A percentile compares a stretch with the other conserved stretches of the same genome.
phyloP scores from a whole-genome alignment of 2,113 vertebrate genomes.

The Xenopus tropicalis region UCB_Xtro_10.0 CM004444.2:82108001-82108500 shows the following conservation, averaged over 20 bases:
- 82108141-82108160: conserved; percentile 93
- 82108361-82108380: conserved; percentile 88
- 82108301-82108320: conserved; percentile 92
- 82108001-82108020: no score
- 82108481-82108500: no score
- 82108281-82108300: conserved; percentile 64
- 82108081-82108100: conserved; percentile 80
- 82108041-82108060: no score
- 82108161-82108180: conserved; percentile 88
- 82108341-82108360: conserved; percentile 93
- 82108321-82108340: conserved; percentile 94
- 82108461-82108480: no score
- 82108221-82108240: conserved; percentile 62
- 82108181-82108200: conserved; percentile 90
- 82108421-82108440: conserved; percentile 82
- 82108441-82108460: neutral
- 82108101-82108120: conserved; percentile 85
- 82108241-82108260: neutral
- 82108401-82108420: conserved; percentile 85
- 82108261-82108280: neutral
- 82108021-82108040: no score
- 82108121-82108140: conserved; percentile 97
- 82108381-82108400: conserved; percentile 92
- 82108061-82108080: no score
- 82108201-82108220: conserved; percentile 91